These are phyloP conservation scores for Tanytarsus gracilentus DNA, from an alignment of 2,888 invertebrate species.

Conservation along the genomic window DNA sequence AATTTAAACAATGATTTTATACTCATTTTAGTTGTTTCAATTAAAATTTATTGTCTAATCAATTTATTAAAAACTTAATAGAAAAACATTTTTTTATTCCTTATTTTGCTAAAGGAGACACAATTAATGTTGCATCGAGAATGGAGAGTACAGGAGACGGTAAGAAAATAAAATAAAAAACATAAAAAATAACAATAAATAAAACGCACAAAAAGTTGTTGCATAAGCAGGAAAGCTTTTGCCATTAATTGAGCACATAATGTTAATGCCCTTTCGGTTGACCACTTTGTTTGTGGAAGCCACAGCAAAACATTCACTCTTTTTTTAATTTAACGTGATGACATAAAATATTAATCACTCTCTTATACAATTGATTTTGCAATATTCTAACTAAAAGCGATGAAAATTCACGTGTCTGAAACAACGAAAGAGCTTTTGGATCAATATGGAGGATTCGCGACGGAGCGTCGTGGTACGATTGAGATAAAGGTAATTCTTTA, in stretches of 20 bases:
- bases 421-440: constrained; percentile 49
- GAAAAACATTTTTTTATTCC: not conserved
- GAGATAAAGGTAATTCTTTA: constrained; percentile 43
- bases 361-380: constrained; percentile 6
- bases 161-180: constrained; percentile 30
- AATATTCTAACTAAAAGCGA: constrained; percentile 41
- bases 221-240: too few species aligned
- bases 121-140: constrained; percentile 55
- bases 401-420: constrained; percentile 52
- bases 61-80: not conserved
- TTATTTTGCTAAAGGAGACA: constrained; percentile 42
- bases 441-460: constrained; percentile 45
- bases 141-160: constrained; percentile 55
- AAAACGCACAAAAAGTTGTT: too few species aligned
- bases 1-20: too few species aligned
- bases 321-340: not conserved
- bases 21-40: too few species aligned
- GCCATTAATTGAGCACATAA: too few species aligned
- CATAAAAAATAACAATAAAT: not conserved
- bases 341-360: not conserved
- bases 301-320: too few species aligned
- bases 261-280: too few species aligned
- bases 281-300: too few species aligned
- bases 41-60: not conserved
- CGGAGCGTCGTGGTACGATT: constrained; percentile 43